phyloP scores from a whole-genome alignment of 1,140 invertebrate genomes.

The Drosophila kohkoa region DNA sequence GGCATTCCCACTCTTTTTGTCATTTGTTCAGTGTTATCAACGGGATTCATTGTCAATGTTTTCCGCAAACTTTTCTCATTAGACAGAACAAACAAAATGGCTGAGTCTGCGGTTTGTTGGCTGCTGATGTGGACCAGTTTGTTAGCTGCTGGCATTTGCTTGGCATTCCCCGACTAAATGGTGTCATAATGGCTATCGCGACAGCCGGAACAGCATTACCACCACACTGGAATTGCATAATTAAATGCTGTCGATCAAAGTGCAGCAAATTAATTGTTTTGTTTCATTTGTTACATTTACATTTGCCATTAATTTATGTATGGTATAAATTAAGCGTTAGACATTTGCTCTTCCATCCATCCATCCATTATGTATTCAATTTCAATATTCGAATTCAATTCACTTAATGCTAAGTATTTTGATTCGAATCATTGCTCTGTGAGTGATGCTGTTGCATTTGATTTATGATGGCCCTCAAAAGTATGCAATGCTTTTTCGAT shows the following conservation, averaged over 20 bases:
- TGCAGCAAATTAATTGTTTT: constrained; percentile 35
- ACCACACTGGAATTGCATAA: constrained; percentile 47
- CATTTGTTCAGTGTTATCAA: constrained; percentile 54
- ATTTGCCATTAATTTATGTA: constrained; percentile 12
- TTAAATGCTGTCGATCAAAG: constrained; percentile 59
- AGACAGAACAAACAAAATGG: constrained; percentile 81
- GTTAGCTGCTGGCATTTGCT: constrained; percentile 63
- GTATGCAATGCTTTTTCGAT: background rate
- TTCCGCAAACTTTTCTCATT: constrained; percentile 83
- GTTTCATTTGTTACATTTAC: constrained; percentile 15
- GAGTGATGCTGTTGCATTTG: background rate
- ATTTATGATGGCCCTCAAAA: background rate
- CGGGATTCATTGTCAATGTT: constrained; percentile 77
- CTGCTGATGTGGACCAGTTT: constrained; percentile 16
- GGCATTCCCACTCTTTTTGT: background rate
- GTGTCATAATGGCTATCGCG: constrained; percentile 69
- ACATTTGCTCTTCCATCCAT: background rate
- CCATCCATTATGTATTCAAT: background rate
- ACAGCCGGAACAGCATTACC: constrained; percentile 47
- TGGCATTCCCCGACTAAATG: constrained; percentile 64
- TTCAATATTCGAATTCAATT: background rate
- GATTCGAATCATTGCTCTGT: background rate
- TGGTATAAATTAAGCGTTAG: constrained; percentile 29
- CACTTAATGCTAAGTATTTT: background rate
- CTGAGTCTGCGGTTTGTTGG: constrained; percentile 72